A percentile compares a stretch with the other conserved stretches of the same genome.
Evolutionary conservation across 2,888 invertebrate genomes (phyloP).

Genomic region (Drosophila falleni): DNA sequence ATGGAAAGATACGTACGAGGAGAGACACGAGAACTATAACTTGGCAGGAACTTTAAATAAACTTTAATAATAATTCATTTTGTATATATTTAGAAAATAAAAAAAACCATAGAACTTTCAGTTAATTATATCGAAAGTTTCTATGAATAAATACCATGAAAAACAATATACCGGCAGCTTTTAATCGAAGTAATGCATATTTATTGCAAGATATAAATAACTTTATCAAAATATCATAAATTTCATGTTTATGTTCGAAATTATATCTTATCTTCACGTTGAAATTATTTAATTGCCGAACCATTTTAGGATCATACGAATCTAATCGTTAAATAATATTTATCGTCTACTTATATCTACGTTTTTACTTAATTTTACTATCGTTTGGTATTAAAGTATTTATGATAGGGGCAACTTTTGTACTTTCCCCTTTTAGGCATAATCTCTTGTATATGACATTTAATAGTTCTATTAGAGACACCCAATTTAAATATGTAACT

Average conservation of each 20-base stretch:
- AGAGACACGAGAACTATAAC: neutral
- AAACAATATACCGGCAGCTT: neutral
- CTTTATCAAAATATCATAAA: neutral
- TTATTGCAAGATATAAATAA: neutral
- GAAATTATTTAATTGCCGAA: neutral
- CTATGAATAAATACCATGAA: neutral
- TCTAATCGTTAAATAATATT: constrained; percentile 1
- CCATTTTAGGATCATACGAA: constrained; percentile 2
- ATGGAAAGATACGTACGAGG: neutral
- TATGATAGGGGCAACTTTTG: neutral
- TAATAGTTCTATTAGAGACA: neutral
- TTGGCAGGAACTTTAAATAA: neutral
- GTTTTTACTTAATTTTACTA: neutral
- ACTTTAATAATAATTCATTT: neutral
- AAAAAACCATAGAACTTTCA: no score
- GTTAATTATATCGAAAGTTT: neutral
- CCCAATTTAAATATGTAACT: neutral
- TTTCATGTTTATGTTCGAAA: neutral
- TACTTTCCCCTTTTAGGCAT: neutral
- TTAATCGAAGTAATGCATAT: neutral
- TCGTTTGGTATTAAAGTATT: neutral
- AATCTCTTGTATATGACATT: no score
- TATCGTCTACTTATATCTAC: neutral
- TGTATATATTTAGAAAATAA: no score
- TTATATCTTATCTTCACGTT: neutral